Base-by-base conservation (phyloP, 2,113 vertebrate species). In the Sinocyclocheilus anophthalmus region DNA sequence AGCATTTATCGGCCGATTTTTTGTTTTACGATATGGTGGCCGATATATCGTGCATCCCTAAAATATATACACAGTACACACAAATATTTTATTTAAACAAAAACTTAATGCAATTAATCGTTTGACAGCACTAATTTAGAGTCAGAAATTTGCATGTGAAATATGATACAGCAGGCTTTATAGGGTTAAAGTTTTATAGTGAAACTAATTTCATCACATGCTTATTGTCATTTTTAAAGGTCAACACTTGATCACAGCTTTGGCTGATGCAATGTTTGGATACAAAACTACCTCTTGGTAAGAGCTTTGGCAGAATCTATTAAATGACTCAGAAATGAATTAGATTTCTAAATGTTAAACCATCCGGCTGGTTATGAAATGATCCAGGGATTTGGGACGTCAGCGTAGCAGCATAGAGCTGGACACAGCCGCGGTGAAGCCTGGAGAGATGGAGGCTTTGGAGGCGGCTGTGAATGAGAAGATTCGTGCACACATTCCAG, bases 261-360 rank as follows among this genome's bases (percentile, higher is more conserved):
- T 99, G 78, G 97, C 97, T 55, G 98, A 99, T 0, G 86, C 85
- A 13, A 95, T 98, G 91, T 99, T 98, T 92, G 97, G 96, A 83
- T 96, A 96, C 92, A 97, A 97, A 92, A 99, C 98, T 0, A 98
- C 97, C 9, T 99, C 98, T 22, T 99, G 98, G 98, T 99, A 95
- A 94, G 93, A 65, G 7, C 57, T 63, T 63, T n/a, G 24, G 14
- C 10, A 57, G 76, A 0, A 57, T 61, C 20, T 53, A 18, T 76
- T 30, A 30, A 76, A 76, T 76, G 37, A 22, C 13, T 45, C 6
- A 0, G 0, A 61, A 59, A 39, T 59, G 4, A n/a, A 14, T n/a
- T 14, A 11, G 37, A 26, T 10, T 65, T 48, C 13, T 20, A 50
- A 11, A 67, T 30, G 80, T 48, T 4, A 50, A 67, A 30, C 39